Evolutionary conservation across 2,888 invertebrate species (phyloP).

Genomic region (Caenorhabditis sp.): DNA sequence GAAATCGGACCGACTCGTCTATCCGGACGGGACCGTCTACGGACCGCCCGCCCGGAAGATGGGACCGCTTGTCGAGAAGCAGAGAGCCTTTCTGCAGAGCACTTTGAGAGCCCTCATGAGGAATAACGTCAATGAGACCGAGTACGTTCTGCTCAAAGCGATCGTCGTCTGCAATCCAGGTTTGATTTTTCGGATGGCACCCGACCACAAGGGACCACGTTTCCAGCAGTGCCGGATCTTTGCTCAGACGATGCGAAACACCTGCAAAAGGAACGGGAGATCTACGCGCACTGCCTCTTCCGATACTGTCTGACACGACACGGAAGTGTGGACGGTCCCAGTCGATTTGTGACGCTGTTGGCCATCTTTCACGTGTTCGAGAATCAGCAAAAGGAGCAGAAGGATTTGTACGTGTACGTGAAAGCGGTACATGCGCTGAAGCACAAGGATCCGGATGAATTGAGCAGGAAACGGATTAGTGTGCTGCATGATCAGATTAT

Average conservation of each 20-base stretch:
- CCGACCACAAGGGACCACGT: no score
- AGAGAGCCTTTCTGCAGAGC: conserved; percentile 28
- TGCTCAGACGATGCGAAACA: conserved; percentile 7
- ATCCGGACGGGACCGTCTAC: conserved; percentile 34
- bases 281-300: conserved; percentile 25
- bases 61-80: conserved; percentile 22
- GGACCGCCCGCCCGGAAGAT: conserved; percentile 24
- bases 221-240: not conserved
- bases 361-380: conserved; percentile 18
- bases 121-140: conserved; percentile 15
- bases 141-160: conserved; percentile 28
- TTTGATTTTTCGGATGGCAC: no score
- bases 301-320: conserved; percentile 30
- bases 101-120: conserved; percentile 18
- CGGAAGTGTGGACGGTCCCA: conserved; percentile 26
- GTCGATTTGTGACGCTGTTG: conserved; percentile 13
- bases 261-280: conserved; percentile 22
- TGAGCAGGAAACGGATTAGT: conserved; percentile 30
- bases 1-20: conserved; percentile 22
- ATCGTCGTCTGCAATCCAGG: conserved; percentile 36
- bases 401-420: conserved; percentile 13
- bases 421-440: conserved; percentile 28
- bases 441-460: conserved; percentile 25
- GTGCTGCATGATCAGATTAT: conserved; percentile 31
- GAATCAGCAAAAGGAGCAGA: conserved; percentile 29